Conservation (phyloP, 2,888 invertebrate genomes). For the Patella depressa region DNA sequence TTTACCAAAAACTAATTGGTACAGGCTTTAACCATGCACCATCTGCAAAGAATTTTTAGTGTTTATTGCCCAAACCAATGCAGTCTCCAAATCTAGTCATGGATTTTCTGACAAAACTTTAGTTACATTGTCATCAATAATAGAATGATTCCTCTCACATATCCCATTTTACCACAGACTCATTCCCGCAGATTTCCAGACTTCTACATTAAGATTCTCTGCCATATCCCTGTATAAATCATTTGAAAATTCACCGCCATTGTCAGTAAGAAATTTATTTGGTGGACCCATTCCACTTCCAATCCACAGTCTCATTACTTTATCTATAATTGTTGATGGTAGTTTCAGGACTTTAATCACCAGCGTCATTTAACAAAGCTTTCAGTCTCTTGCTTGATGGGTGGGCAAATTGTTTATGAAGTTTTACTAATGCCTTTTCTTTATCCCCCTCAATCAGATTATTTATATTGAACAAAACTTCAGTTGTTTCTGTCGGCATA, state of each 20-base stretch:
- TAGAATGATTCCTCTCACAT: slow-evolving; percentile 15
- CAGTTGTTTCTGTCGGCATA: slow-evolving; percentile 1
- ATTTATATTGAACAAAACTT: background rate
- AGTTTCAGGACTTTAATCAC: background rate
- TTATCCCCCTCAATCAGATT: background rate
- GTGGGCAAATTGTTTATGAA: background rate
- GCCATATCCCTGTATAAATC: slow-evolving; percentile 19
- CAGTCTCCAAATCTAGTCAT: slow-evolving; percentile 1
- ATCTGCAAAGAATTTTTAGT: slow-evolving; percentile 18
- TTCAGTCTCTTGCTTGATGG: background rate
- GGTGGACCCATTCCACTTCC: too few species aligned
- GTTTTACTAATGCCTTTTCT: background rate
- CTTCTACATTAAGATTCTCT: slow-evolving; percentile 21
- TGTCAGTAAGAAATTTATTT: slow-evolving; percentile 12
- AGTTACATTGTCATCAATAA: slow-evolving; percentile 15
- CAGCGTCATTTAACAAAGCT: background rate
- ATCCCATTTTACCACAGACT: slow-evolving; percentile 8
- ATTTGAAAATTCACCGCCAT: slow-evolving; percentile 25
- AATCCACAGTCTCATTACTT: slow-evolving; percentile 1
- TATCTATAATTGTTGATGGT: slow-evolving; percentile 3
- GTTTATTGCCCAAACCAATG: slow-evolving; percentile 20
- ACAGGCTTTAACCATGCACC: slow-evolving; percentile 25
- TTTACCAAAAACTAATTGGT: slow-evolving; percentile 25
- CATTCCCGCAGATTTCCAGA: slow-evolving; percentile 11
- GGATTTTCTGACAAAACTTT: slow-evolving; percentile 15